These are phyloP conservation scores for Nylanderia fulva DNA, from an alignment of 1,140 invertebrate species.

Conservation along the genomic window DNA sequence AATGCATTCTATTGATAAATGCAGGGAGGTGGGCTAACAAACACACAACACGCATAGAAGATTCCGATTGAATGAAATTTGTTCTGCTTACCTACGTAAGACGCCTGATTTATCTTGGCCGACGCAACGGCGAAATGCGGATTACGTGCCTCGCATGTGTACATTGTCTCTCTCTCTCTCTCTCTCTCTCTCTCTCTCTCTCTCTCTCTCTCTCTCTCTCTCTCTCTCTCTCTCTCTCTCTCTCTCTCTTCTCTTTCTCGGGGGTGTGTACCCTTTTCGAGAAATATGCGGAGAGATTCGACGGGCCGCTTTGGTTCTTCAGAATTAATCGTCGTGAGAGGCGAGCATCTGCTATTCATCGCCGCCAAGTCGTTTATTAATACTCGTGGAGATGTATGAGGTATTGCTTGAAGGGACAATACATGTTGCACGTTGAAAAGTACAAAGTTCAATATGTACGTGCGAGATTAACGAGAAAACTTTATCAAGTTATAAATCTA, in stretches of 20 bases:
- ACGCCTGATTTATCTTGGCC: conserved; percentile 56
- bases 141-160: conserved; percentile 57
- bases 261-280: neutral
- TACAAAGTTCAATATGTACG: neutral
- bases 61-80: conserved; percentile 59
- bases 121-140: conserved; percentile 45
- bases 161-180: no score
- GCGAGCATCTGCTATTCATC: neutral
- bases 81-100: conserved; percentile 57
- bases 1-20: conserved; percentile 58
- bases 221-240: no score
- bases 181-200: no score
- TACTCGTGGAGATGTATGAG: neutral
- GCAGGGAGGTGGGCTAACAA: conserved; percentile 40
- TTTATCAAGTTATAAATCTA: no score
- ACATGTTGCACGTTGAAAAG: neutral
- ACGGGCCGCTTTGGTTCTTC: neutral
- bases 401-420: neutral
- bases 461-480: neutral
- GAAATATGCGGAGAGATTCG: conserved; percentile 48
- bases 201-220: no score
- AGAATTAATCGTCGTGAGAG: no score
- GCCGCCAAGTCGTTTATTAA: conserved; percentile 13
- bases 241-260: no score
- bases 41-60: conserved; percentile 22